Evolutionary conservation across 2,888 invertebrate genomes (phyloP).

Genomic region (Orthosia gracilis): DNA sequence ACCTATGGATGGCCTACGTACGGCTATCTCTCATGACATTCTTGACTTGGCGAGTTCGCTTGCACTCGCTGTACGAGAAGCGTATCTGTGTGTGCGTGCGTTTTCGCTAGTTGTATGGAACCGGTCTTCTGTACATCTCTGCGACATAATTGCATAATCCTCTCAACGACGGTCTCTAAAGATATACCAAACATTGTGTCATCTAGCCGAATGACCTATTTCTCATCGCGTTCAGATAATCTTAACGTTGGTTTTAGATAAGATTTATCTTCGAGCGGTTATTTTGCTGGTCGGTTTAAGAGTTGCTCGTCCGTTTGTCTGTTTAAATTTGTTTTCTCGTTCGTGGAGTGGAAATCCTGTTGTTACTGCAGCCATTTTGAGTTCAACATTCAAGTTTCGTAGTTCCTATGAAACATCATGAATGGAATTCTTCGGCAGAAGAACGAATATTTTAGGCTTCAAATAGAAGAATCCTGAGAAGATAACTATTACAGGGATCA

Average conservation of each 20-base stretch:
- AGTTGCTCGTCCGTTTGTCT: constrained; percentile 6
- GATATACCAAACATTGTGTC: constrained; percentile 66
- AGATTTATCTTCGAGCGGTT: constrained; percentile 46
- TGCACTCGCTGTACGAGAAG: too few relatives aligned
- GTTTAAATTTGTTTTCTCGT: neutral
- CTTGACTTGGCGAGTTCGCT: too few relatives aligned
- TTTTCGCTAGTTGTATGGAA: neutral
- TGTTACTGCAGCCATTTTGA: neutral
- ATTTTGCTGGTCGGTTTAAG: constrained; percentile 10
- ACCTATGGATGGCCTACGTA: too few relatives aligned
- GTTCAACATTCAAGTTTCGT: neutral
- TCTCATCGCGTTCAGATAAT: constrained; percentile 47
- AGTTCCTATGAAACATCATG: too few relatives aligned
- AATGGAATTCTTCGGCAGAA: neutral
- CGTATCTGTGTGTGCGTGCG: neutral
- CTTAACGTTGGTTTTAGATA: constrained; percentile 59
- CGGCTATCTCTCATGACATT: too few relatives aligned
- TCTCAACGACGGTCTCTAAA: constrained; percentile 56
- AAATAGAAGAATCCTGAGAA: neutral
- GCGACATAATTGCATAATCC: constrained; percentile 60
- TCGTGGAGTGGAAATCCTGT: constrained; percentile 11
- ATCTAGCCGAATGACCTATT: constrained; percentile 61
- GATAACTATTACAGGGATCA: neutral
- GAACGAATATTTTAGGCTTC: neutral
- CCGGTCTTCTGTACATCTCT: constrained; percentile 10